A percentile compares a stretch with the other conserved stretches of the same genome.
phyloP scores from a whole-genome alignment of 1,140 invertebrate genomes.

The Drosophila funebris region DNA sequence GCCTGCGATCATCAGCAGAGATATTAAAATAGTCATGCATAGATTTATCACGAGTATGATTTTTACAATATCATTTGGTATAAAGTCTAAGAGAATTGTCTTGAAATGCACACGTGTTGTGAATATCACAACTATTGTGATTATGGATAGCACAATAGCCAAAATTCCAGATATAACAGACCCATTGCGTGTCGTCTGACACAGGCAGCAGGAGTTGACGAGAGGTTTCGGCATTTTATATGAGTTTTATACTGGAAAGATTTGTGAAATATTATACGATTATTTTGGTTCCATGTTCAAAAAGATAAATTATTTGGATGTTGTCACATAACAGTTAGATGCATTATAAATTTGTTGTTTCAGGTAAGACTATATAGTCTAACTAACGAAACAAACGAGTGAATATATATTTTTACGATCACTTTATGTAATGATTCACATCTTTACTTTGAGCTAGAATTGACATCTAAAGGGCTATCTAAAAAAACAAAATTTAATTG shows the following conservation, averaged over 20 bases:
- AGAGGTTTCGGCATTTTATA: conserved; percentile 74
- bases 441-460: neutral
- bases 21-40: conserved; percentile 92
- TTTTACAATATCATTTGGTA: conserved; percentile 86
- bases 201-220: conserved; percentile 86
- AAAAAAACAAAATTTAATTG: no score
- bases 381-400: neutral
- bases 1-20: conserved; percentile 89
- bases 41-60: conserved; percentile 92
- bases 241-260: conserved; percentile 26
- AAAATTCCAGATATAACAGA: conserved; percentile 88
- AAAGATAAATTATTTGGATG: no score
- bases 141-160: conserved; percentile 86
- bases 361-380: conserved; percentile 16
- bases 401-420: conserved; percentile 12
- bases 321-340: no score
- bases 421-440: neutral
- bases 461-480: no score
- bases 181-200: conserved; percentile 88
- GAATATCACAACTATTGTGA: conserved; percentile 85
- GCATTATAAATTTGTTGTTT: conserved; percentile 1
- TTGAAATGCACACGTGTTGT: conserved; percentile 87
- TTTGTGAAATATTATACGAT: neutral
- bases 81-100: conserved; percentile 84
- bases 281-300: no score